Conservation (phyloP, 2,113 vertebrate species). For the Trichechus manatus region DNA sequence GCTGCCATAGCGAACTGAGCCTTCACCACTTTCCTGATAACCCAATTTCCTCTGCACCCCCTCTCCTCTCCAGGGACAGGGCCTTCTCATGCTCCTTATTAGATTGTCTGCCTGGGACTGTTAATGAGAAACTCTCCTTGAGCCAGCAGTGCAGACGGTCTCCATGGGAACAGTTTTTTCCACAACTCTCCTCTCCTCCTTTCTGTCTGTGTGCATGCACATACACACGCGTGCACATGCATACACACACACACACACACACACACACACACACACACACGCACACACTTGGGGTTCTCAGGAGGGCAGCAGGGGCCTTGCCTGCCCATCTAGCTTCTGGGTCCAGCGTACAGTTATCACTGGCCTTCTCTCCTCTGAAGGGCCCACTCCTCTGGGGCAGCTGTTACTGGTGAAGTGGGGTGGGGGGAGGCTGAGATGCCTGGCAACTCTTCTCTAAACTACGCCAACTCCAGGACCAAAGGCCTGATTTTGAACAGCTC, state of each 20-base stretch:
- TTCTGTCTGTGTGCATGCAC: too few species aligned
- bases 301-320: not conserved
- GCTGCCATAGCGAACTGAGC: not conserved
- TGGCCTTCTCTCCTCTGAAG: not conserved
- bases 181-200: not conserved
- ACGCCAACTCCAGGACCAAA: not conserved
- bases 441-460: not conserved
- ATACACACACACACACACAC: not conserved
- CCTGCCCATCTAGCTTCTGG: not conserved
- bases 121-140: constrained; percentile 53
- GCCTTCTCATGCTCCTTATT: constrained; percentile 49
- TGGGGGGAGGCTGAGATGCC: not conserved
- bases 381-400: not conserved
- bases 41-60: constrained; percentile 54
- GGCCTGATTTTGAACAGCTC: not conserved
- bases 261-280: not conserved
- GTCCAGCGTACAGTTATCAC: not conserved
- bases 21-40: not conserved
- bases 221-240: accelerated
- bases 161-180: constrained; percentile 47
- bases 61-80: not conserved
- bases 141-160: not conserved
- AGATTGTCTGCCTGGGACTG: constrained; percentile 43
- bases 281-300: not conserved
- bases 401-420: not conserved